Percentiles rank a stretch among this genome's conserved stretches.
phyloP scores from a whole-genome alignment of 2,113 vertebrate genomes.

The Syngnathus floridae region DNA sequence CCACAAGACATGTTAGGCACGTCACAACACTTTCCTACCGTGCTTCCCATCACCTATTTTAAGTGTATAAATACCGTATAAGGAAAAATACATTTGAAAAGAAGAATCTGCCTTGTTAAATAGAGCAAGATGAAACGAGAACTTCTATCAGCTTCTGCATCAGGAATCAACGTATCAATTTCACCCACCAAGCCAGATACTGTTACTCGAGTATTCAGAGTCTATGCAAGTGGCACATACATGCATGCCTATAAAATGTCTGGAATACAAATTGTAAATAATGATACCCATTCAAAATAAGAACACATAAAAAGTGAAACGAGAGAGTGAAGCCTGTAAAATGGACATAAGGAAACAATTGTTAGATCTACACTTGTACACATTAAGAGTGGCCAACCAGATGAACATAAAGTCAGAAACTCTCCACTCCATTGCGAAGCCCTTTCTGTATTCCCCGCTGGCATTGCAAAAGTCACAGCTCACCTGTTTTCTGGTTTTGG shows the following conservation, averaged over 20 bases:
- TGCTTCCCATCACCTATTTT: conserved; percentile 40
- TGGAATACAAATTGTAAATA: conserved; percentile 48
- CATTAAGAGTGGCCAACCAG: background rate
- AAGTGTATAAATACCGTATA: conserved; percentile 39
- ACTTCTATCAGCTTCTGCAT: conserved; percentile 33
- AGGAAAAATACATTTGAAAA: conserved; percentile 41
- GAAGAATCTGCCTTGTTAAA: conserved; percentile 53
- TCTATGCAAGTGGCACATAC: conserved; percentile 18
- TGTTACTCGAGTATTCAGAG: conserved; percentile 36
- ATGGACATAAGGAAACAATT: conserved; percentile 1
- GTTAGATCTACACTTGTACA: background rate
- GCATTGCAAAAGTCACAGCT: no score
- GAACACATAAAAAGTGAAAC: conserved; percentile 5
- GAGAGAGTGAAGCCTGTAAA: conserved; percentile 30
- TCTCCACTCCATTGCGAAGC: background rate
- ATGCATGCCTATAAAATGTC: conserved; percentile 54
- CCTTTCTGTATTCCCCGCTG: no score
- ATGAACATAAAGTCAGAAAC: background rate
- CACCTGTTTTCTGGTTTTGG: no score
- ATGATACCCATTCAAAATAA: conserved; percentile 27
- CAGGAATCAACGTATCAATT: conserved; percentile 40
- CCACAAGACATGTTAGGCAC: conserved; percentile 56
- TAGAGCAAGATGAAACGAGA: conserved; percentile 33
- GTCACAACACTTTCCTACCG: conserved; percentile 38
- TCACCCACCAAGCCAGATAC: conserved; percentile 45